Base-by-base conservation (phyloP, 2,888 invertebrate species). In the Andrena chrysosceles region DNA sequence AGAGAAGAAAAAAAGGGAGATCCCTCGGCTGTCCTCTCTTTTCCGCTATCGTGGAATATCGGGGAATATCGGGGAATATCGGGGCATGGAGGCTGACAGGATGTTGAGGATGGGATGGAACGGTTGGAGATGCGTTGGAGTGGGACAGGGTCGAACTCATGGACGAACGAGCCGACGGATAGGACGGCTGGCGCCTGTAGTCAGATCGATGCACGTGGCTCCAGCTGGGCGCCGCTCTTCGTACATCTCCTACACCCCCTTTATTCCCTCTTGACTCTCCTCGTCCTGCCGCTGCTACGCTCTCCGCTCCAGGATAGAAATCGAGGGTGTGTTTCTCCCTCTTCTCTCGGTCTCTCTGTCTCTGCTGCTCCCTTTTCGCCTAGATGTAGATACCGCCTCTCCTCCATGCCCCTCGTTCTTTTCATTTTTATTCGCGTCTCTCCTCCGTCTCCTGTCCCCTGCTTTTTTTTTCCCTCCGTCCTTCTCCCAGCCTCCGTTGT, bases 151-250 rank as follows among this genome's bases (percentile, higher is more conserved):
- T 93, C 93, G 93, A 93, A 93, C 93, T 93, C 93, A 93, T 93
- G 92, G 93, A 93, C 92, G 93, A 93, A 92, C 92, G 93, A 93
- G 93, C 92, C 93, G 93, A 93, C 93, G 92, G 92, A 93, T 93
- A 93, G 93, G 93, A 93, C 90, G 93, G 91, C 93, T 93, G 93
- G 93, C 93, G 93, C 93, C 93, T 93, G 90, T 93, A 90, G 91
- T 93, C 93, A 93, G 93, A 93, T 93, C 93, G 93, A 93, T 93
- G 93, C 93, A 93, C 93, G 91, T 93, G 93, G 93, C 93, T 93
- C 93, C 93, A 93, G 92, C 92, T 93, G 93, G 93, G 93, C 93
- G 93, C 93, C 93, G 93, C 92, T 93, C 92, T 93, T 91, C 91
- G 91, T 93, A 93, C 92, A 92, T 93, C 93, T 93, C 92, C 91